These are phyloP conservation scores for Chirona hameri DNA, from an alignment of 2,888 invertebrate genomes.

Conservation along the genomic window DNA sequence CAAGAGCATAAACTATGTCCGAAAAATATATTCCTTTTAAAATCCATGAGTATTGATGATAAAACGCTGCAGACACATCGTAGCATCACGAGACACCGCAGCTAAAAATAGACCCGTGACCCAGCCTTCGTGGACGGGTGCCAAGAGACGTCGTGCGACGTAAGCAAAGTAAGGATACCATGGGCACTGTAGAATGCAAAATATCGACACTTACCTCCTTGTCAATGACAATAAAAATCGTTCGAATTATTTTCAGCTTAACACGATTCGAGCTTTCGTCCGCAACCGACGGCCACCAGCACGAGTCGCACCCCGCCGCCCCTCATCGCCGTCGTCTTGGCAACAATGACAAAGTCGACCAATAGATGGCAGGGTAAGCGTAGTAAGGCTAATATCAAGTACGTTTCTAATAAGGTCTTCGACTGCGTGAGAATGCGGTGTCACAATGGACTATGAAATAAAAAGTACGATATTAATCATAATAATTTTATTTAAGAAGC, in stretches of 20 bases:
- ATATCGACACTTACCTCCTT: not conserved
- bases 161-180: not conserved
- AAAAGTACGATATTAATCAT: too few relatives aligned
- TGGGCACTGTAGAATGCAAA: not conserved
- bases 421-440: too few relatives aligned
- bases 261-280: slow-evolving; percentile 14
- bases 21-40: too few relatives aligned
- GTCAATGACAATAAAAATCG: not conserved
- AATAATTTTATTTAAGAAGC: too few relatives aligned
- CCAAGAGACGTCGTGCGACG: not conserved
- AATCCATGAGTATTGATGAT: too few relatives aligned
- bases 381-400: too few relatives aligned
- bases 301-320: not conserved
- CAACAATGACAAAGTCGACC: not conserved
- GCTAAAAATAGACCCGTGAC: not conserved
- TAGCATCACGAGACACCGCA: too few relatives aligned
- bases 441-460: too few relatives aligned
- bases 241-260: slow-evolving; percentile 1
- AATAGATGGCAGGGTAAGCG: not conserved
- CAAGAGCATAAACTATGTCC: too few relatives aligned
- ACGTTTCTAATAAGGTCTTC: too few relatives aligned
- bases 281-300: not conserved
- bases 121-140: not conserved
- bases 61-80: not conserved
- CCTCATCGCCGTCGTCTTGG: slow-evolving; percentile 9